Evolutionary conservation across 2,888 invertebrate genomes (phyloP).

Genomic region (Crocallis elinguaria): DNA sequence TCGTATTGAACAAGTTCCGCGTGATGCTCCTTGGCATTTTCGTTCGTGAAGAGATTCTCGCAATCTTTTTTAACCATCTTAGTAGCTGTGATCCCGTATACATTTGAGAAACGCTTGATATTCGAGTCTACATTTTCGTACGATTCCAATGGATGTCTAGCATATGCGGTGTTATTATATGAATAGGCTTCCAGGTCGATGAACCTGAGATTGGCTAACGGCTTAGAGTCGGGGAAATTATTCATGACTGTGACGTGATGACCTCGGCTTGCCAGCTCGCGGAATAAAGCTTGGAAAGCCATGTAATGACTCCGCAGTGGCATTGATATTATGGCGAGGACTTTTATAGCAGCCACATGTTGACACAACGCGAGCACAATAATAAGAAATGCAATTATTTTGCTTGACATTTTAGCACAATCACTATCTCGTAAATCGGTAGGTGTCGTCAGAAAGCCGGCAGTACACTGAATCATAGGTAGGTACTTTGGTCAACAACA

Average conservation of each 20-base stretch:
- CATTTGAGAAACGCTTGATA: constrained; percentile 39
- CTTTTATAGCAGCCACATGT: constrained; percentile 68
- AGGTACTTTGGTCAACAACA: not conserved
- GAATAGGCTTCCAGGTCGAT: constrained; percentile 62
- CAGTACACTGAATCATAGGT: not conserved
- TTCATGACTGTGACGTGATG: constrained; percentile 86
- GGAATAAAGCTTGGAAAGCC: constrained; percentile 82
- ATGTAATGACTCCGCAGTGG: constrained; percentile 85
- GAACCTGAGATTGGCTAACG: constrained; percentile 78
- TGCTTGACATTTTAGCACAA: not conserved
- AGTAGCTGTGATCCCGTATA: constrained; percentile 36
- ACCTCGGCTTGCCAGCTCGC: constrained; percentile 81
- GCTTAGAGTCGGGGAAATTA: constrained; percentile 74
- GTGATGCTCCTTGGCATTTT: constrained; percentile 49
- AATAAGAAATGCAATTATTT: constrained; percentile 7
- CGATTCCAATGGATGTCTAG: constrained; percentile 32
- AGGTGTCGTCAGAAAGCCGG: not conserved
- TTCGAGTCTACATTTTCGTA: constrained; percentile 41
- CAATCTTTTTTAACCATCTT: constrained; percentile 48
- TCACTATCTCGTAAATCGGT: not conserved
- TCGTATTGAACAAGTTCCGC: constrained; percentile 60
- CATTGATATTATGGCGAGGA: constrained; percentile 49
- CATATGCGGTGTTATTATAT: constrained; percentile 15
- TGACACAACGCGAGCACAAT: constrained; percentile 22
- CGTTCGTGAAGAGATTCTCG: constrained; percentile 50